Evolutionary conservation across 2,113 vertebrate genomes (phyloP), one percentile per base, ranked within the genome.

Genomic region (Esox niger): DNA sequence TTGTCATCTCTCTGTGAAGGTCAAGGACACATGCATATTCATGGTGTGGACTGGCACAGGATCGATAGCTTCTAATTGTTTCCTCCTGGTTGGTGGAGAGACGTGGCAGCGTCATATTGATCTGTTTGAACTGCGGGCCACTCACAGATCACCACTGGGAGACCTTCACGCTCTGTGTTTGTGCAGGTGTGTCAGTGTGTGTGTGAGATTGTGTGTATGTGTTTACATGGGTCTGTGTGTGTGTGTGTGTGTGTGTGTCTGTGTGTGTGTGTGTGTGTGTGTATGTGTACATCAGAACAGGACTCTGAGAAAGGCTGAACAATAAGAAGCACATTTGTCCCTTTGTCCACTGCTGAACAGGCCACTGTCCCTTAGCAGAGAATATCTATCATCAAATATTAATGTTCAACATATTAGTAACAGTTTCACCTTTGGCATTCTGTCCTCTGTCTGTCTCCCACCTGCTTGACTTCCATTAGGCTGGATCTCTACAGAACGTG

Each of bases 21-120:
- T 97, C 95, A 98, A 97, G 95, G 95, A 95, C 94, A 95, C 93
- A 95, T 98, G 95, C 94, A 98, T 98, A 98, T 98, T 96, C 95
- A 98, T 95, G 85, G 89, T 38, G 66, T 68, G 79, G 91, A 90
- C 87, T 85, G 90, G 91, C 93, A 92, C 88, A 83, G 88, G 91
- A 96, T 98, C 94, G 93, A 98, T 98, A 83, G 85, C 84, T 95
- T 96, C 95, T 98, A 98, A 97, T 98, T 96, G 95, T 95, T 98
- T 94, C 95, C 86, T 95, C 93, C 94, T 92, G 91, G 92, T 93
- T 93, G 94, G 91, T 92, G 91, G 92, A 93, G 93, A 90, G 93
- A 95, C 93, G 90, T 95, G 93, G 93, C 93, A 91, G 93, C 3
- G 89, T 90, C 92, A 90, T 87, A 98, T 98, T 93, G 95, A 98